Base-by-base conservation (phyloP, 1,140 invertebrate genomes). In the Drosophila nebulosa region DNA sequence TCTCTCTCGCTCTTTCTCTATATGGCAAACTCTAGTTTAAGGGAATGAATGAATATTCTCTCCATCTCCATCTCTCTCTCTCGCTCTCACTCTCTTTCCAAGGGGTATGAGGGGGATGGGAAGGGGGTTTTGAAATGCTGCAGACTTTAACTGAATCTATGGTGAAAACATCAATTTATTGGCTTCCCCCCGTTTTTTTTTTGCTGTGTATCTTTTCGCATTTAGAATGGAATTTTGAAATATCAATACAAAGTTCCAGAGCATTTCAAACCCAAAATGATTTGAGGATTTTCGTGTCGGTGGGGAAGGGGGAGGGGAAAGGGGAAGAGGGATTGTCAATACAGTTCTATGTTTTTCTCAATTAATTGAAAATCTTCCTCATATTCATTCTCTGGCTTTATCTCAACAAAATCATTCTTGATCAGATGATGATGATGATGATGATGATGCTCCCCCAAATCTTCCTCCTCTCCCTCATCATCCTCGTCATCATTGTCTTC, bases 331-430 rank as follows among this genome's bases (percentile, higher is more conserved):
- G 30, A 1, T n/a, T 21, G 14, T 77, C 42, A 89, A 62, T 89
- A 89, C 65, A 89, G 24, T 51, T 89, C 86, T 18, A 89, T 89
- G 30, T 70, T 66, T 50, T 90, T 79, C 24, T 89, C 85, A 14
- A 89, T 89, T 27, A 89, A 52, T 12, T 74, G 70, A 57, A 39
- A 79, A 0, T 80, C 59, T 50, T 75, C 67, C 62, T 79, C 74
- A 36, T 79, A 70, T 32, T 76, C 56, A 27, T 24, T 53, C 51
- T 70, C 67, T 42, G 62, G 42, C 62, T 74, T 78, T 66, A 78
- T 75, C 63, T 79, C 69, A 73, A 63, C 53, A 84, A 69, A 79
- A 64, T 75, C 79, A 60, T 75, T 66, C 60, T 78, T 84, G 14
- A 79, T 69, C 58, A 80, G 63, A 64, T 63, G 56, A 30, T 76